Percentiles rank a stretch among this genome's conserved stretches.
These are phyloP conservation scores for Bradypus variegatus DNA, from an alignment of 2,797 vertebrate genomes.

Conservation along the genomic window DNA sequence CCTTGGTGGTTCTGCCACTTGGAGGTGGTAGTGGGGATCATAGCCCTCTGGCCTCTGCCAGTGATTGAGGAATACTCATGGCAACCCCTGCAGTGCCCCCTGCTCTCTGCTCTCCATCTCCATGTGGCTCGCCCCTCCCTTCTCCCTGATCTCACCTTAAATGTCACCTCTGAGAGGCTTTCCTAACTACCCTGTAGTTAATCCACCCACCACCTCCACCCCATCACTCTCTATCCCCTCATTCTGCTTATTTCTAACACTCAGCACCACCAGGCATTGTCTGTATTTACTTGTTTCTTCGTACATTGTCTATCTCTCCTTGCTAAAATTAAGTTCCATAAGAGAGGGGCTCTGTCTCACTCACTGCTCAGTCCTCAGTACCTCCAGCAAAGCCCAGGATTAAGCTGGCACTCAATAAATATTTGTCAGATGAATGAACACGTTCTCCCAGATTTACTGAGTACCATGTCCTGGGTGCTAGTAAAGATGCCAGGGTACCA, in stretches of 20 bases:
- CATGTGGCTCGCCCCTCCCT: background rate
- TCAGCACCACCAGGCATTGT: background rate
- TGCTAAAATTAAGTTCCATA: background rate
- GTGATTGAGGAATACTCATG: background rate
- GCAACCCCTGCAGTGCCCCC: background rate
- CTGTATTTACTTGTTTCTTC: background rate
- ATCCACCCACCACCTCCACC: background rate
- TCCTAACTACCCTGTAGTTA: background rate
- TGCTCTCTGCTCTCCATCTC: background rate
- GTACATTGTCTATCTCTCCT: background rate
- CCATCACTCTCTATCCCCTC: background rate
- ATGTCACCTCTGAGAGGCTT: background rate
- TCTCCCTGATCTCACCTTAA: background rate
- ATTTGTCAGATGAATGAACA: background rate
- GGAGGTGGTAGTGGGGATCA: background rate
- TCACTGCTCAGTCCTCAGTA: background rate
- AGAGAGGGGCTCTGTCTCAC: background rate
- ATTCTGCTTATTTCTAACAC: background rate
- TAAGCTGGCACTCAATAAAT: background rate
- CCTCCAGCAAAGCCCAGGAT: background rate
- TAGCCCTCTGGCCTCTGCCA: background rate
- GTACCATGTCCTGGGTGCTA: background rate
- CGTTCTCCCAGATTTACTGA: background rate
- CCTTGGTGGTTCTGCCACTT: background rate
- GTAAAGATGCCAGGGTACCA: background rate